Base-by-base conservation (phyloP, 2,797 vertebrate species). In the Allobates femoralis region DNA sequence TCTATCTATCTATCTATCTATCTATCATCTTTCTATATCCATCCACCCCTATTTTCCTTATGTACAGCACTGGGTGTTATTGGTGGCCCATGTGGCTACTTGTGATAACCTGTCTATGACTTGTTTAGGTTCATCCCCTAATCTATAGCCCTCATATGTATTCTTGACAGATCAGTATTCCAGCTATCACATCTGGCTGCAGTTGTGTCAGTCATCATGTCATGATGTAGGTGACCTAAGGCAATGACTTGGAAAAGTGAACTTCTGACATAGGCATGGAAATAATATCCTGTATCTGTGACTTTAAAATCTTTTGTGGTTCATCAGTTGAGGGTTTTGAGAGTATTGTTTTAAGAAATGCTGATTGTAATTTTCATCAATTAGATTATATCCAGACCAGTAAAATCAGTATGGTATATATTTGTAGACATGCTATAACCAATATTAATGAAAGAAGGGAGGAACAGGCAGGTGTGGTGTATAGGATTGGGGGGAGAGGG, bases 191-290 rank as follows among this genome's bases (percentile, higher is more conserved):
- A 23, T 69, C 66, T 69, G 34, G 3, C 21, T 12, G 32, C 34
- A 21, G 19, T 23, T 12, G 23, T 69, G 18, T 69, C 66, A 10
- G 8, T 69, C 66, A 21, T 69, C 32, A 69, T 69, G 34, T 69
- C 32, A 37, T 37, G 66, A 7, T 21, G 21, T 69, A 7, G 34
- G 15, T 37, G 66, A 37, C 66, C 34, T 69, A 32, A 69, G 37
- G 66, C 66, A 37, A 23, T 69, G 64, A 18, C 64, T 32, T 66
- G 62, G 64, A 67, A 67, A 67, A 30, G 26, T 64, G n/a, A n/a
- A n/a, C n/a, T n/a, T 64, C 28, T 64, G 62, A 30, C 62, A 64
- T 26, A 30, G 26, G 26, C 62, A 64, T 28, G 28, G 4, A 64
- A 64, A 30, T 15, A 64, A 30, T 15, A 28, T 64, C 11, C 15